A percentile compares a stretch with the other conserved stretches of the same genome.
These are phyloP conservation scores for Dryadula phaetusa DNA, from an alignment of 2,888 invertebrate species.

Conservation along the genomic window DNA sequence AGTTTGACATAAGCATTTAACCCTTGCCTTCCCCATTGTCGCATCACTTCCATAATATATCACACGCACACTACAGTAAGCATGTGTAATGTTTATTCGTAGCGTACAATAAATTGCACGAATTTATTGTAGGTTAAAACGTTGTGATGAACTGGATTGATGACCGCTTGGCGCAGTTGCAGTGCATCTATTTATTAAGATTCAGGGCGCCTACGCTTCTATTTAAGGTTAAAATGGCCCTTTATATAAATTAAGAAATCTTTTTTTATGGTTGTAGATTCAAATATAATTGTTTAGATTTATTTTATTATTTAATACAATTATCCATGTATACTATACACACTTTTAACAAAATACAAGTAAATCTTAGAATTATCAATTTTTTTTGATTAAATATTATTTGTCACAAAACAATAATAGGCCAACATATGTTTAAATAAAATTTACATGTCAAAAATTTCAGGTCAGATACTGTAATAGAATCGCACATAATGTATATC, in stretches of 20 bases:
- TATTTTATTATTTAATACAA: too few relatives aligned
- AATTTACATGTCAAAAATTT: too few relatives aligned
- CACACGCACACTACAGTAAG: conserved; percentile 33
- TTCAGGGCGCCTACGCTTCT: not conserved
- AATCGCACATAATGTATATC: conserved; percentile 3
- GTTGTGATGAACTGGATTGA: conserved; percentile 28
- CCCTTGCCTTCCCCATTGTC: conserved; percentile 26
- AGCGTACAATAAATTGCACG: conserved; percentile 14
- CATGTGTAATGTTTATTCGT: conserved; percentile 20
- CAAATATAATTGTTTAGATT: too few relatives aligned
- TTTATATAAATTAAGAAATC: too few relatives aligned
- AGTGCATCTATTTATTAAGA: conserved; percentile 9
- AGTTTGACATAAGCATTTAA: conserved; percentile 34
- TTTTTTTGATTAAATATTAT: not conserved
- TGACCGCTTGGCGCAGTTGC: conserved; percentile 23
- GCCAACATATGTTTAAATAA: too few relatives aligned
- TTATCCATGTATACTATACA: too few relatives aligned
- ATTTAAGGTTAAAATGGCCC: not conserved
- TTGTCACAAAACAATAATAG: not conserved
- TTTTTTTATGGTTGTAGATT: too few relatives aligned
- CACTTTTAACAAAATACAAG: too few relatives aligned
- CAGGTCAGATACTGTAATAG: not conserved
- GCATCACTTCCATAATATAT: conserved; percentile 24
- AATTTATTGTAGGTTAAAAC: conserved; percentile 26
- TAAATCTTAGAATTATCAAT: not conserved